Conservation (phyloP, 2,113 vertebrate species). For the Phalacrocorax pelagicus region DNA sequence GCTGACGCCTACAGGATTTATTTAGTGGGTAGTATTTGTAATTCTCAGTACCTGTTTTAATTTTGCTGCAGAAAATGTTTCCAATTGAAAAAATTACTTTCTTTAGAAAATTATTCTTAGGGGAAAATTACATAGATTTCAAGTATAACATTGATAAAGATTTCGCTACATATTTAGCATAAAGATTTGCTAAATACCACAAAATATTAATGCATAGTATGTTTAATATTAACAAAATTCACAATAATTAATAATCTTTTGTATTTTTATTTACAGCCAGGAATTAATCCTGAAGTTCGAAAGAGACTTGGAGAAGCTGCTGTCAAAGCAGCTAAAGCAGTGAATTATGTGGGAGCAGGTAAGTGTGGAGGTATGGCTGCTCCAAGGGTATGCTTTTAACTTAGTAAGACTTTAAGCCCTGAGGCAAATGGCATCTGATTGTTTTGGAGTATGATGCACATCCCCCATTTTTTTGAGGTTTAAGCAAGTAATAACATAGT, state of each 20-base stretch:
- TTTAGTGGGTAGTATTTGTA: not conserved
- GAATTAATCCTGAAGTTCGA: slow-evolving; percentile 88
- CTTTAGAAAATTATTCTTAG: not conserved
- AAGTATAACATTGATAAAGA: not conserved
- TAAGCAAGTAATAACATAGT: not conserved
- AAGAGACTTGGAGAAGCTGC: slow-evolving; percentile 92
- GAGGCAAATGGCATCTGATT: not conserved
- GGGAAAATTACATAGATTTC: not conserved
- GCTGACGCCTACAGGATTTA: not conserved
- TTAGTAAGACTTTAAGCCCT: not conserved
- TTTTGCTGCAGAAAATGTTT: not conserved
- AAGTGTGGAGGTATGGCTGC: not conserved
- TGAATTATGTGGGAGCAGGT: slow-evolving; percentile 97
- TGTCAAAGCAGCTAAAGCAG: slow-evolving; percentile 93
- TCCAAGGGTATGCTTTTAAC: not conserved
- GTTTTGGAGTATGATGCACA: not conserved
- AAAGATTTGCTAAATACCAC: not conserved
- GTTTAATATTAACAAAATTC: not conserved
- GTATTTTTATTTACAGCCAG: slow-evolving; percentile 79
- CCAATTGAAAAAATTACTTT: not conserved
- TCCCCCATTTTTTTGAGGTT: not conserved
- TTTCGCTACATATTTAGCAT: not conserved
- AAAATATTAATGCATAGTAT: not conserved
- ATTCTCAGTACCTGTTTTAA: not conserved
- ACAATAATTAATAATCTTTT: not conserved